Evolutionary conservation across 2,888 invertebrate species (phyloP).

Genomic region (Eilema griseolum): DNA sequence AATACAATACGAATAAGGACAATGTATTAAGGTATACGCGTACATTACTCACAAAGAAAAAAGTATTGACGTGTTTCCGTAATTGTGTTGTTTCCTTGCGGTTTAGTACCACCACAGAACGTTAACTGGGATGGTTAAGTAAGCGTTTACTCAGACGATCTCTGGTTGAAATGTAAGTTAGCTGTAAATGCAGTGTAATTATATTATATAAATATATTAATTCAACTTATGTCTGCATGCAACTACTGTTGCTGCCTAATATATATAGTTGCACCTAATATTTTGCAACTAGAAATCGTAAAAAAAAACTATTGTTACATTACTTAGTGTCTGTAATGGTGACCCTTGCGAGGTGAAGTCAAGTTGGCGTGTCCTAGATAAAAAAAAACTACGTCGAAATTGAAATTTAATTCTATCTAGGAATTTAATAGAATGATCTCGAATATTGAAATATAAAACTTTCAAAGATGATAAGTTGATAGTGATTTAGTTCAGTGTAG

Average conservation of each 20-base stretch:
- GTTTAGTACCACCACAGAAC: conserved; percentile 2
- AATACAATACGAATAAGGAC: conserved; percentile 11
- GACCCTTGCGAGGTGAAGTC: no score
- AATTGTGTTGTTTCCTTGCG: conserved; percentile 10
- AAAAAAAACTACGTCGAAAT: no score
- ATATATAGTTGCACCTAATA: no score
- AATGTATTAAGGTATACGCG: conserved; percentile 2
- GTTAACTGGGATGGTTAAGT: not conserved
- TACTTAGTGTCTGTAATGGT: no score
- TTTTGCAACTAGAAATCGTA: no score
- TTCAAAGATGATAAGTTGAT: no score
- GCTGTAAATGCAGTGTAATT: not conserved
- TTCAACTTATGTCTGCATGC: not conserved
- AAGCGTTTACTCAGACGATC: not conserved
- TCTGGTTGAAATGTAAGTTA: not conserved
- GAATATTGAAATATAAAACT: not conserved
- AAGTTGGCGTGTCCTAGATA: no score
- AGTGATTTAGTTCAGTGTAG: not conserved
- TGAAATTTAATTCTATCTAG: not conserved
- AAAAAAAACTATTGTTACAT: no score
- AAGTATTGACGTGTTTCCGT: conserved; percentile 12
- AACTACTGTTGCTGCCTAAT: not conserved
- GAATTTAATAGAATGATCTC: not conserved
- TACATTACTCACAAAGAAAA: conserved; percentile 14
- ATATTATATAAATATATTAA: not conserved